These are phyloP conservation scores for Euzophera pinguis DNA, from an alignment of 2,888 invertebrate species.

Conservation along the genomic window DNA sequence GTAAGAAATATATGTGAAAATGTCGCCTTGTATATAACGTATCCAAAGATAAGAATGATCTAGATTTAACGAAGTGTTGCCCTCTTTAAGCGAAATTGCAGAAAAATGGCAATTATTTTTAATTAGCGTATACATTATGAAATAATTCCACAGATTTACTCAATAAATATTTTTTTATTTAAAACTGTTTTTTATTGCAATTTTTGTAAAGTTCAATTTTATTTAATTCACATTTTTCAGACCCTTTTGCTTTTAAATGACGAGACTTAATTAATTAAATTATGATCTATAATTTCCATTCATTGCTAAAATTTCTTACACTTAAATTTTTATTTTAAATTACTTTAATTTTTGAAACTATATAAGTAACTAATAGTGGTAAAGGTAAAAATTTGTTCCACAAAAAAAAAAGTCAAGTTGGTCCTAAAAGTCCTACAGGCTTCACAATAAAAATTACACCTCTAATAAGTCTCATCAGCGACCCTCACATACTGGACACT, in stretches of 20 bases:
- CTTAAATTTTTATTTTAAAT: too few relatives aligned
- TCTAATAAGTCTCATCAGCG: background rate
- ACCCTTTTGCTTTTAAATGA: too few relatives aligned
- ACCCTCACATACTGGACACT: slow-evolving; percentile 1
- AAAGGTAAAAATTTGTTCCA: too few relatives aligned
- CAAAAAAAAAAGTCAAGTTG: too few relatives aligned
- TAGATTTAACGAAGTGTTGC: background rate
- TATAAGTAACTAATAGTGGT: too few relatives aligned
- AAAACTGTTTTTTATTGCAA: slow-evolving; percentile 13
- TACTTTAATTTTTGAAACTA: too few relatives aligned
- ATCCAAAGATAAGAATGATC: slow-evolving; percentile 13
- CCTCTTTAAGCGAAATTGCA: background rate
- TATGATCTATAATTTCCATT: too few relatives aligned
- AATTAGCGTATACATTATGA: slow-evolving; percentile 18
- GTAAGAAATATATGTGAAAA: background rate
- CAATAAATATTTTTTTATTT: slow-evolving; percentile 35
- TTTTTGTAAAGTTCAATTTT: too few relatives aligned
- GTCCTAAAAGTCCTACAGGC: background rate
- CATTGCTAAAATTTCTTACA: too few relatives aligned
- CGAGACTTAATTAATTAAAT: too few relatives aligned
- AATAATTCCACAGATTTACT: slow-evolving; percentile 29
- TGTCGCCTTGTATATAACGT: slow-evolving; percentile 5
- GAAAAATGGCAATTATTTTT: slow-evolving; percentile 3
- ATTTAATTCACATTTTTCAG: too few relatives aligned
- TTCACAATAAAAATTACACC: too few relatives aligned